These are phyloP conservation scores for Sepiola atlantica DNA, from an alignment of 2,888 invertebrate species.

Conservation along the genomic window DNA sequence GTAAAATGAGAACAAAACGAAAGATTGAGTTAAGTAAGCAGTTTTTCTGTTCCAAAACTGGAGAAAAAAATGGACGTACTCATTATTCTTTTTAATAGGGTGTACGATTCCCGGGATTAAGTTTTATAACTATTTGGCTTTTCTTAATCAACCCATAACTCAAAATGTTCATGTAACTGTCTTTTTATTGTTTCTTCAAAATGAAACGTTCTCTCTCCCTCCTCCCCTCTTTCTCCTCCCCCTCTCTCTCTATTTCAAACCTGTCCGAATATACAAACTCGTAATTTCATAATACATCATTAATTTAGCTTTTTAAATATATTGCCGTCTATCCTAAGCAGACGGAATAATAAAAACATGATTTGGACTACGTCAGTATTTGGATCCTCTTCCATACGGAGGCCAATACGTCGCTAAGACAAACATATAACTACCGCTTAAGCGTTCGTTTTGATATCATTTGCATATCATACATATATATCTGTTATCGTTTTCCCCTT, in stretches of 20 bases:
- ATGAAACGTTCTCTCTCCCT: not conserved
- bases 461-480: no score
- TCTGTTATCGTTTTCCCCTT: no score
- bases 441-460: no score
- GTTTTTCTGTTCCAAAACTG: not conserved
- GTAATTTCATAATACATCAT: no score
- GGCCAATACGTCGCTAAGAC: no score
- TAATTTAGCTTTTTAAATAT: no score
- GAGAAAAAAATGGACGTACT: not conserved
- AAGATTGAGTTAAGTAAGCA: not conserved
- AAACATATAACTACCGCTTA: no score
- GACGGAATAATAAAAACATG: no score
- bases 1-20: not conserved
- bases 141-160: not conserved
- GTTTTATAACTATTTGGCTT: not conserved
- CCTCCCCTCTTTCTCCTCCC: not conserved
- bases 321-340: no score
- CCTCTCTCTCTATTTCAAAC: not conserved
- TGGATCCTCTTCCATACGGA: no score
- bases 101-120: not conserved
- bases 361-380: no score
- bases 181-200: not conserved
- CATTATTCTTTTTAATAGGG: not conserved
- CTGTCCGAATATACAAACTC: not conserved
- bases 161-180: not conserved